phyloP scores from a whole-genome alignment of 2,113 vertebrate genomes.

The Lycocorax pyrrhopterus region DNA sequence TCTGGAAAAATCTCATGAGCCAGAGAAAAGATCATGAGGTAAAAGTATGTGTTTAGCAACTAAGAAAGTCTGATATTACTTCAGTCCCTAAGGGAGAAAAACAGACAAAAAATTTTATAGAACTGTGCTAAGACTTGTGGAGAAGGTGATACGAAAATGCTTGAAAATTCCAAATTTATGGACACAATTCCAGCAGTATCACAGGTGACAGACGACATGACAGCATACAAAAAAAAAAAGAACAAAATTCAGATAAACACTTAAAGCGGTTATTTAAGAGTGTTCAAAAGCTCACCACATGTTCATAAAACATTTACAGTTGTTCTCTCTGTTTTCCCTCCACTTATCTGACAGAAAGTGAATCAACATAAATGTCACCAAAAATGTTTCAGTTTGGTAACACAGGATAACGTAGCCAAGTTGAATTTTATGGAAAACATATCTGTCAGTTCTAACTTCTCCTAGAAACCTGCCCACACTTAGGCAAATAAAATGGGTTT shows the following conservation, averaged over 20 bases:
- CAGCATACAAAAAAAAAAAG: background rate
- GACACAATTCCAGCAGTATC: background rate
- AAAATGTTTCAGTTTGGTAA: background rate
- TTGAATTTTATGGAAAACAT: background rate
- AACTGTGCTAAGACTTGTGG: background rate
- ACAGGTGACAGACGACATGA: background rate
- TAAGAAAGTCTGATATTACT: background rate
- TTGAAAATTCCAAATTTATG: background rate
- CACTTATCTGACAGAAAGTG: background rate
- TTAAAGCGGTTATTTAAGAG: background rate
- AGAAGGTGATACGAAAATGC: background rate
- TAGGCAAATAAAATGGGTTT: background rate
- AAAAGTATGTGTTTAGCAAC: background rate
- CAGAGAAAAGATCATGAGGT: background rate
- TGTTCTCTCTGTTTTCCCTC: background rate
- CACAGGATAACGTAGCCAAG: background rate
- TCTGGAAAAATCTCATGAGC: background rate
- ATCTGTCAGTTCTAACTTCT: background rate
- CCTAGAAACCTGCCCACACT: background rate
- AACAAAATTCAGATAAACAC: background rate
- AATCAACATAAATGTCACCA: background rate
- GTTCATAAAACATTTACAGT: conserved; percentile 2
- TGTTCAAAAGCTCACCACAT: background rate
- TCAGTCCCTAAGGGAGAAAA: background rate
- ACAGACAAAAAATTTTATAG: background rate